Conservation (phyloP, 2,888 invertebrate species). For the Tillus elongatus region DNA sequence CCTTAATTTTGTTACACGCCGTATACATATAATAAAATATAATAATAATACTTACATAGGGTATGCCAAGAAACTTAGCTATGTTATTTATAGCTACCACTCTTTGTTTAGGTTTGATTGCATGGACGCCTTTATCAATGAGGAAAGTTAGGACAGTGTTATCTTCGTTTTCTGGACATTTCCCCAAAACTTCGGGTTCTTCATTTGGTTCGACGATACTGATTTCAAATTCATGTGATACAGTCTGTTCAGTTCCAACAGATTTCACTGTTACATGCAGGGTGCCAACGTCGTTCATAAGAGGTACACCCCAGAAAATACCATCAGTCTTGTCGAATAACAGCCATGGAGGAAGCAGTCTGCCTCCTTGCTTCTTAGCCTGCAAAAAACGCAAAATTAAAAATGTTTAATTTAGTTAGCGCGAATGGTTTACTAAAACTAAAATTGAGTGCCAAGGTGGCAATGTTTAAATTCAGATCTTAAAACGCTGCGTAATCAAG, state of each 20-base stretch:
- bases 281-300: slow-evolving; percentile 56
- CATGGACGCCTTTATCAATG: slow-evolving; percentile 56
- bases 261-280: slow-evolving; percentile 55
- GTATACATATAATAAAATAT: slow-evolving; percentile 6
- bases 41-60: slow-evolving; percentile 46
- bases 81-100: slow-evolving; percentile 61
- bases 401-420: no score
- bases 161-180: slow-evolving; percentile 34
- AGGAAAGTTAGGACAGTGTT: slow-evolving; percentile 53
- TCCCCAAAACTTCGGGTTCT: slow-evolving; percentile 20
- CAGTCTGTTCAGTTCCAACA: slow-evolving; percentile 39
- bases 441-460: no score
- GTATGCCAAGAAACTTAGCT: slow-evolving; percentile 60
- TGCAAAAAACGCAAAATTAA: no score
- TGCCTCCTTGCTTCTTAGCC: slow-evolving; percentile 40
- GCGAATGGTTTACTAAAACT: no score
- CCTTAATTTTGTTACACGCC: no score
- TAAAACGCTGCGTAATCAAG: no score
- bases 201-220: slow-evolving; percentile 45
- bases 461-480: no score
- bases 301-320: slow-evolving; percentile 67
- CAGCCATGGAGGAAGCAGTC: slow-evolving; percentile 56
- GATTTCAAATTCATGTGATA: slow-evolving; percentile 59
- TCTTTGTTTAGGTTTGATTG: slow-evolving; percentile 54
- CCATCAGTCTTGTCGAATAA: slow-evolving; percentile 60